Conservation (phyloP, 2,113 vertebrate genomes). For the Chamaetylas fuelleborni region DNA sequence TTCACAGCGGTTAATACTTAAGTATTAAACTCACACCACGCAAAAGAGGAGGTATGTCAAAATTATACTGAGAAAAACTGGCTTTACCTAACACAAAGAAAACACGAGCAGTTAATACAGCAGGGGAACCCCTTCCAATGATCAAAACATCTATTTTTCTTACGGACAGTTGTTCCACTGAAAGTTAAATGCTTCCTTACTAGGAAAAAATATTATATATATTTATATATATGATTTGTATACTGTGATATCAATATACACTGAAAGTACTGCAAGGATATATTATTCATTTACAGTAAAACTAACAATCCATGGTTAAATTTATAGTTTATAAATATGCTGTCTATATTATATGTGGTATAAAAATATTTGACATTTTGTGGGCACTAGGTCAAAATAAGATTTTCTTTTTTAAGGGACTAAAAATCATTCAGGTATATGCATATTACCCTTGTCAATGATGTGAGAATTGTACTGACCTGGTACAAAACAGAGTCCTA, state of each 20-base stretch:
- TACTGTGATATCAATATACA: constrained; percentile 75
- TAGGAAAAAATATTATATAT: constrained; percentile 76
- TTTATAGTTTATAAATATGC: constrained; percentile 91
- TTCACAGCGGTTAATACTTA: constrained; percentile 69
- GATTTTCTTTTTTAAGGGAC: constrained; percentile 58
- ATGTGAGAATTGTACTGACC: constrained; percentile 27
- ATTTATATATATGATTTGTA: constrained; percentile 78
- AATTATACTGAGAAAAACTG: constrained; percentile 57
- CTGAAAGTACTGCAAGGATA: constrained; percentile 87
- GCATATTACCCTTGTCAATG: constrained; percentile 64
- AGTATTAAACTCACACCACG: constrained; percentile 55
- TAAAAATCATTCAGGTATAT: constrained; percentile 80
- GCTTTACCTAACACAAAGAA: constrained; percentile 53
- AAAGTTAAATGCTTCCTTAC: constrained; percentile 71
- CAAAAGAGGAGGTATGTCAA: constrained; percentile 62
- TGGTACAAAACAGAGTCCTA: constrained; percentile 24
- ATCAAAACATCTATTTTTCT: constrained; percentile 21
- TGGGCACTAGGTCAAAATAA: constrained; percentile 76
- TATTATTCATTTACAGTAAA: constrained; percentile 85
- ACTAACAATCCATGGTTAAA: constrained; percentile 77
- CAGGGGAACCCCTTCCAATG: constrained; percentile 35
- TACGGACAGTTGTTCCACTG: constrained; percentile 75
- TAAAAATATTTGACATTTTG: constrained; percentile 86
- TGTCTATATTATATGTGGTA: constrained; percentile 87
- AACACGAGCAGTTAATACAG: constrained; percentile 50